A percentile compares a stretch with the other conserved stretches of the same genome.
These are phyloP conservation scores for Syncerus caffer DNA, from an alignment of 2,797 vertebrate genomes.

Conservation along the genomic window DNA sequence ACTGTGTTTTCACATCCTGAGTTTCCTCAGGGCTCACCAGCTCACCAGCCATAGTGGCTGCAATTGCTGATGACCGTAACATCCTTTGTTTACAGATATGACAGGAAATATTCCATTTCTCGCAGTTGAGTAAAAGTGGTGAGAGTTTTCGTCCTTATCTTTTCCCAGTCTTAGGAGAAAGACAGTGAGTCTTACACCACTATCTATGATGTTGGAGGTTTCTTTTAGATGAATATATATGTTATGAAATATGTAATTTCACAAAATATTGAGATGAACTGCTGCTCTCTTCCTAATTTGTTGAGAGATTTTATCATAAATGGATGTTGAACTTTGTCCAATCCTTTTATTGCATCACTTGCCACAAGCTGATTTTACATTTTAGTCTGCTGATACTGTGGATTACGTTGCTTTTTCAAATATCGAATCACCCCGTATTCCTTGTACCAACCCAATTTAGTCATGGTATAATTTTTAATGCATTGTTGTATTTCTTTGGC, in stretches of 20 bases:
- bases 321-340: background rate
- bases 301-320: background rate
- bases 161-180: background rate
- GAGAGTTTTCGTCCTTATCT: accelerated
- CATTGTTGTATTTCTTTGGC: background rate
- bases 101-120: background rate
- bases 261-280: background rate
- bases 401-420: background rate
- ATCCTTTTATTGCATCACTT: background rate
- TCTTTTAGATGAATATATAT: background rate
- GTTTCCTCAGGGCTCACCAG: background rate
- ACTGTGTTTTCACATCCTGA: background rate
- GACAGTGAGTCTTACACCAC: too few species aligned
- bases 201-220: background rate
- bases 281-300: background rate
- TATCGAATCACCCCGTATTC: background rate
- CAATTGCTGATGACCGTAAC: background rate
- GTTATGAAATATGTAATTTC: background rate
- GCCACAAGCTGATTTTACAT: background rate
- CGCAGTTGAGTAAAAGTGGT: accelerated
- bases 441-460: background rate
- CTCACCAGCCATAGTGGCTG: background rate
- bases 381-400: background rate
- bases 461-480: background rate
- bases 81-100: background rate